A percentile compares a stretch with the other conserved stretches of the same genome.
Conservation (phyloP, 2,113 vertebrate species). For the Turdus rufiventris region DNA sequence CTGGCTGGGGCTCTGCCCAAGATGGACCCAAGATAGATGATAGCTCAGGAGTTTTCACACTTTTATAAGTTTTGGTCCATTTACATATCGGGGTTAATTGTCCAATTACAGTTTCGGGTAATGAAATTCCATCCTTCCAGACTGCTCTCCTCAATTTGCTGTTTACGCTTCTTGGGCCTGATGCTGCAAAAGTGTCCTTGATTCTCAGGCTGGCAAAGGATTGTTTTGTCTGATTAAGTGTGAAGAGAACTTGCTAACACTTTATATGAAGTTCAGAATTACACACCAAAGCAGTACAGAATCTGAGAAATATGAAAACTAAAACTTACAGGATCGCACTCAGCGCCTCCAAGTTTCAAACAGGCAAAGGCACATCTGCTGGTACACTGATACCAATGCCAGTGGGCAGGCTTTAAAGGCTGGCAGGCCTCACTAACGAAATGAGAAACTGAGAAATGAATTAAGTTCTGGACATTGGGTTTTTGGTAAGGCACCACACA, state of each 20-base stretch:
- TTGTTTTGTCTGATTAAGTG: not conserved
- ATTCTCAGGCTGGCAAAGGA: not conserved
- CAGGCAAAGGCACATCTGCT: not conserved
- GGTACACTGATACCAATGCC: not conserved
- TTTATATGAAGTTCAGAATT: not conserved
- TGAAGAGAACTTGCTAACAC: not conserved
- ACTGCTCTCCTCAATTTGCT: not conserved
- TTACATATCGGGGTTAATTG: not conserved
- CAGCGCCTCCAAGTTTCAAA: not conserved
- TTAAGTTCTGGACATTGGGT: not conserved
- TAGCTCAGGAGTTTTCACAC: not conserved
- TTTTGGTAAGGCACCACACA: not conserved
- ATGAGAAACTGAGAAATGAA: not conserved
- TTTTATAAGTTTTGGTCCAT: not conserved
- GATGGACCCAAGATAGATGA: no score
- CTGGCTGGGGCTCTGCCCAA: not conserved
- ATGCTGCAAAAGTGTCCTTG: not conserved
- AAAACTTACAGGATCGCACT: not conserved
- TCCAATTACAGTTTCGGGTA: not conserved
- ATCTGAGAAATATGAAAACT: not conserved
- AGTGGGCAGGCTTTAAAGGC: not conserved
- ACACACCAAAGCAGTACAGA: not conserved
- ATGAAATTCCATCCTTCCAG: not conserved
- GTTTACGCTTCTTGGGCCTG: not conserved
- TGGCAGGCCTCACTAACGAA: not conserved